These are phyloP conservation scores for Phortica variegata DNA, from an alignment of 1,140 invertebrate genomes.

Conservation along the genomic window DNA sequence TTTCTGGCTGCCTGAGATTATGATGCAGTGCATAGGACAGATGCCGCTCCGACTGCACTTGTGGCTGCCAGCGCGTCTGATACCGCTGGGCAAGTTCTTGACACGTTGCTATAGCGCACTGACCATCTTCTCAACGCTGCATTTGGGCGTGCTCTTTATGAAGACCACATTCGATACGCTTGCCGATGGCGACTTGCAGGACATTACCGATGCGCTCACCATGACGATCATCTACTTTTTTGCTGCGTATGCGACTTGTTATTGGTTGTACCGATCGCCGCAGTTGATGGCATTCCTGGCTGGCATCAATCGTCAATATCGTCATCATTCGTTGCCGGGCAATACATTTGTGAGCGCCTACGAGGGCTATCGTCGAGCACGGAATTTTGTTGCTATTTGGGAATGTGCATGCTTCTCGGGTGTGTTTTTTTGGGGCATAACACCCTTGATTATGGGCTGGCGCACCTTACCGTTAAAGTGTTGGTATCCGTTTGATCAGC, in stretches of 20 bases:
- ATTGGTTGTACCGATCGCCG: constrained; percentile 31
- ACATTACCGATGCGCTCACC: constrained; percentile 44
- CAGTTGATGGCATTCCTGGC: constrained; percentile 21
- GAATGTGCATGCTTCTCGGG: constrained; percentile 25
- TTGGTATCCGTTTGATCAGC: constrained; percentile 49
- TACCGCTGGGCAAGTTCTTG: neutral
- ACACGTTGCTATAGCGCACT: constrained; percentile 17
- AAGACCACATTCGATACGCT: constrained; percentile 39
- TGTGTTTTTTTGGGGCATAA: constrained; percentile 32
- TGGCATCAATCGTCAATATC: constrained; percentile 34
- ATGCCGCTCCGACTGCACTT: constrained; percentile 17
- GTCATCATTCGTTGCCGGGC: constrained; percentile 47
- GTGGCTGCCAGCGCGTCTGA: constrained; percentile 19
- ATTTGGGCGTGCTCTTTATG: constrained; percentile 33
- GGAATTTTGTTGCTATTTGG: constrained; percentile 28
- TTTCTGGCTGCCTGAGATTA: constrained; percentile 15
- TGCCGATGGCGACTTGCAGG: constrained; percentile 34
- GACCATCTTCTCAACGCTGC: constrained; percentile 22
- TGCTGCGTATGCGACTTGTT: constrained; percentile 29
- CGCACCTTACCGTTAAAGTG: constrained; percentile 32
- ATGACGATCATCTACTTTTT: constrained; percentile 49
- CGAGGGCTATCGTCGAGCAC: constrained; percentile 11
- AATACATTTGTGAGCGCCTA: constrained; percentile 37
- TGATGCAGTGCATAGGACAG: constrained; percentile 22
- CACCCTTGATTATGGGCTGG: constrained; percentile 31